Base-by-base conservation (phyloP, 2,797 vertebrate species). In the Gymnoscopelus braueri region DNA sequence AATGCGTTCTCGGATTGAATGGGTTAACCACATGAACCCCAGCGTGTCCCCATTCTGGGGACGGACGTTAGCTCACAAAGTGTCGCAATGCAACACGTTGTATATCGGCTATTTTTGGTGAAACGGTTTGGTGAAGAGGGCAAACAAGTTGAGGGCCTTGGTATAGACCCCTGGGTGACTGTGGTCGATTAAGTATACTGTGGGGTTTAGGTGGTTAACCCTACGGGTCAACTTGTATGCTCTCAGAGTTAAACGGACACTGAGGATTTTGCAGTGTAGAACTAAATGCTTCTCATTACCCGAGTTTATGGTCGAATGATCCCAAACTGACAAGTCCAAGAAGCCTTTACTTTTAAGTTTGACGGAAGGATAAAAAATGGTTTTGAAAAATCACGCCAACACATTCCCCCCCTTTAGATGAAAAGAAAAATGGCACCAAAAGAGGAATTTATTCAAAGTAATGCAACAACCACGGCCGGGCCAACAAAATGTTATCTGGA, bases 361-460 rank as follows among this genome's bases (percentile, higher is more conserved):
- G 59, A 60, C 63, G 61, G 78, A 76, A 7, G 26, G 71, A 51
- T 23, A 69, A 70, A 77, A 73, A 72, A 71, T 50, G 78, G 82
- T 29, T 74, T 61, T 69, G 32, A 44, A 76, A 82, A 75, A 55
- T 26, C 51, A 24, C 5, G 75, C 84, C 81, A 88, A 62, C 19
- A 62, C 74, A 91, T 85, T 90, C 87, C 83, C 87, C 83, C 63
- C 29, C 19, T 19, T 5, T 48, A 73, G 60, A 77, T 71, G 29
- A 61, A 72, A 78, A 65, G 66, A 69, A 64, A 77, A 77, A 49
- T 39, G 12, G 23, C 7, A 75, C 54, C 54, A 26, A 72, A 8
- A 76, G 71, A 69, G 53, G 79, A 80, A 74, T 55, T 62, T 6
- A 64, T 47, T 64, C 67, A 77, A 65, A 66, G 66, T 53, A 71